Evolutionary conservation across 2,888 invertebrate genomes (phyloP).

Genomic region (Dione vanillae): DNA sequence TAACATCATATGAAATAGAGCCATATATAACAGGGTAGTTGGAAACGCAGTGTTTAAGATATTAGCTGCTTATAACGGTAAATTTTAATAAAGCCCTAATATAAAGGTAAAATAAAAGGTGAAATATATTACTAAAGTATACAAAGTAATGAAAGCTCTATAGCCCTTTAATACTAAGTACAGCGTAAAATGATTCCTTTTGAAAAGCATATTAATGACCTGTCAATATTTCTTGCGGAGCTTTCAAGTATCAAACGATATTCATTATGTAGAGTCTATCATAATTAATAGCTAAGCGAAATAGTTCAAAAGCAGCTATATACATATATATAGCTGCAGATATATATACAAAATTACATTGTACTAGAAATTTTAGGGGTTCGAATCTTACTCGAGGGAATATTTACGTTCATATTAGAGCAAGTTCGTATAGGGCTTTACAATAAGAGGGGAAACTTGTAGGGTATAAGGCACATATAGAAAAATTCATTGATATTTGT

Average conservation of each 20-base stretch:
- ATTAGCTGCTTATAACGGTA: too few species aligned
- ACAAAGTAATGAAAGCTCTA: neutral
- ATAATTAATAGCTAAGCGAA: slow-evolving; percentile 24
- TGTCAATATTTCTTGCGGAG: slow-evolving; percentile 11
- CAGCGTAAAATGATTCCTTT: slow-evolving; percentile 4
- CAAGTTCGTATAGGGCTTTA: neutral
- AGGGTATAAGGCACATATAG: too few species aligned
- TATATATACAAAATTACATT: too few species aligned
- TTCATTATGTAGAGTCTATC: slow-evolving; percentile 15
- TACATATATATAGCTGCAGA: too few species aligned
- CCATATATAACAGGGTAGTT: too few species aligned
- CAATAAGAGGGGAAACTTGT: too few species aligned
- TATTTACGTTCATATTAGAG: neutral
- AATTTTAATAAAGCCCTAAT: too few species aligned
- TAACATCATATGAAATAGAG: too few species aligned
- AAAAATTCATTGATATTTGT: too few species aligned
- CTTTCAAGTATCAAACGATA: neutral
- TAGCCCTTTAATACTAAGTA: slow-evolving; percentile 14
- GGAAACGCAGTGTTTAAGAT: too few species aligned
- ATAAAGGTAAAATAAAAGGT: neutral
- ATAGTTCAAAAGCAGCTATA: neutral
- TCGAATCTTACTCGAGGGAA: neutral
- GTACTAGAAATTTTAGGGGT: neutral
- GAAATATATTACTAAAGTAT: neutral
- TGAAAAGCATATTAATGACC: slow-evolving; percentile 14